These are phyloP conservation scores for Neoarius graeffei DNA, from an alignment of 2,113 vertebrate genomes.

Conservation along the genomic window DNA sequence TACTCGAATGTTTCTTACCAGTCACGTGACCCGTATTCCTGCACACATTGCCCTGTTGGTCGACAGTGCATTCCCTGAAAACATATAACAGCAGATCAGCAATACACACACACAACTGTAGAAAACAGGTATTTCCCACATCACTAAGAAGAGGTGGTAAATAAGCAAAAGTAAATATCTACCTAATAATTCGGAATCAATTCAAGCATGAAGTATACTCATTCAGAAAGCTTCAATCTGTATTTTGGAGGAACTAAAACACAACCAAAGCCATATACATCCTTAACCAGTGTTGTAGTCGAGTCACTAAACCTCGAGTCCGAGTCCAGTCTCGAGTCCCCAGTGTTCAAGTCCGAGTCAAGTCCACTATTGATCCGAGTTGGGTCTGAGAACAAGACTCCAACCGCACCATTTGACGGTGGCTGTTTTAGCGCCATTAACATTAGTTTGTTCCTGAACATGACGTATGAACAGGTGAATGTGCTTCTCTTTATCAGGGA, in stretches of 20 bases:
- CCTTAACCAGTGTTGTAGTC: not conserved
- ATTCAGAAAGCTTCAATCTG: not conserved
- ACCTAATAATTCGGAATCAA: not conserved
- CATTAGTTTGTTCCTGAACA: too few relatives aligned
- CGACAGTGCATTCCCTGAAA: slow-evolving; percentile 54
- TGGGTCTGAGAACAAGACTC: too few relatives aligned
- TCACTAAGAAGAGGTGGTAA: not conserved
- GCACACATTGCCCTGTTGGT: slow-evolving; percentile 58
- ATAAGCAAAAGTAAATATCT: not conserved
- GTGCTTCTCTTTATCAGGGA: too few relatives aligned
- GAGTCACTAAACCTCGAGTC: too few relatives aligned
- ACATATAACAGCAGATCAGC: slow-evolving; percentile 39
- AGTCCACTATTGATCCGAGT: too few relatives aligned
- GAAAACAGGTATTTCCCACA: not conserved
- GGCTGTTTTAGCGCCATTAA: too few relatives aligned
- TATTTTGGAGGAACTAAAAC: not conserved
- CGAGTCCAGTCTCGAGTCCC: too few relatives aligned
- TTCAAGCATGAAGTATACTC: not conserved
- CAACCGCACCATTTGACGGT: too few relatives aligned
- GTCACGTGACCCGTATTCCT: slow-evolving; percentile 69
- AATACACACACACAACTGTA: not conserved
- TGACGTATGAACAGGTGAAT: too few relatives aligned
- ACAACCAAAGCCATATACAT: not conserved
- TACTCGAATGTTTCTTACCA: slow-evolving; percentile 55
- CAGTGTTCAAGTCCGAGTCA: too few relatives aligned